phyloP scores from a whole-genome alignment of 2,113 vertebrate genomes.

The Leptobrachium ailaonicum region DNA sequence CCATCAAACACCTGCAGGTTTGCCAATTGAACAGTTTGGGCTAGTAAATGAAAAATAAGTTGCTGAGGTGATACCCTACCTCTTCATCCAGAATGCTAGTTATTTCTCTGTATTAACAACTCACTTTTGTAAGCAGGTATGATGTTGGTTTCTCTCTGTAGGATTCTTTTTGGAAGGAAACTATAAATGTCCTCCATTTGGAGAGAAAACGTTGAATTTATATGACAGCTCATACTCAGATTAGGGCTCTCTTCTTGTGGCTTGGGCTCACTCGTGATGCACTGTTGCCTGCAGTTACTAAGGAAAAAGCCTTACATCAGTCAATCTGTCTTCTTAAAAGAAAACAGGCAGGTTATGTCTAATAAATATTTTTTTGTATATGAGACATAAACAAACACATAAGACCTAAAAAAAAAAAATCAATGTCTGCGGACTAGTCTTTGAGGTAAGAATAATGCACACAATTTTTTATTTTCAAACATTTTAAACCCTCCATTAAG shows the following conservation, averaged over 20 bases:
- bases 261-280: neutral
- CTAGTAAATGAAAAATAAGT: too few species aligned
- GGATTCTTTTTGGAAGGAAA: slow-evolving; percentile 57
- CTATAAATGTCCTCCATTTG: neutral
- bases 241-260: neutral
- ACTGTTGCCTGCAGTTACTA: neutral
- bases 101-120: slow-evolving; percentile 8
- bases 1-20: too few species aligned
- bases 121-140: slow-evolving; percentile 65
- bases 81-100: too few species aligned
- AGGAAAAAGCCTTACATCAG: neutral
- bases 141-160: slow-evolving; percentile 54
- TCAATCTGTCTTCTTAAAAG: neutral
- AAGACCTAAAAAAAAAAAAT: too few species aligned
- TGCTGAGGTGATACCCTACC: too few species aligned
- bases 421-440: too few species aligned
- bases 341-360: neutral
- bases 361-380: neutral
- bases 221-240: slow-evolving; percentile 54
- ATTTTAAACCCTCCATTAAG: too few species aligned
- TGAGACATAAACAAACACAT: slow-evolving; percentile 20
- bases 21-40: too few species aligned
- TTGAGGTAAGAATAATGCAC: too few species aligned
- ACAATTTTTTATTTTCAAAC: too few species aligned
- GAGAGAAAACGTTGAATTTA: neutral